phyloP scores from a whole-genome alignment of 2,888 invertebrate genomes.

The Clepsis dumicolana region DNA sequence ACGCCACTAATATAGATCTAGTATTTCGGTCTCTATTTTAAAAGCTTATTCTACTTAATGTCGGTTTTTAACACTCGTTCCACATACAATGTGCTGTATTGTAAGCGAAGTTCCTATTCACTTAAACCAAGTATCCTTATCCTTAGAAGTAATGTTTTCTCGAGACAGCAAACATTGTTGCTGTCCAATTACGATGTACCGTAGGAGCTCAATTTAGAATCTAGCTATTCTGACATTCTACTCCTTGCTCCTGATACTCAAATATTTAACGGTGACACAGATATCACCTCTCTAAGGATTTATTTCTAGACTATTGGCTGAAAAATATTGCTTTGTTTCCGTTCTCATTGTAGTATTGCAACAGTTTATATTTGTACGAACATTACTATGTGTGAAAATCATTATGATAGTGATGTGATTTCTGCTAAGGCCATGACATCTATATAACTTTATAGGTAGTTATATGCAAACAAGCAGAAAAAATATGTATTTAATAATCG shows the following conservation, averaged over 20 bases:
- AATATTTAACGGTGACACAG: slow-evolving; percentile 32
- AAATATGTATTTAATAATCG: no score
- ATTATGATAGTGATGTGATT: no score
- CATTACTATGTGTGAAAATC: no score
- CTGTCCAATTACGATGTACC: slow-evolving; percentile 65
- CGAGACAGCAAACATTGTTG: slow-evolving; percentile 55
- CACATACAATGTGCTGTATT: no score
- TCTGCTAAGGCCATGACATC: no score
- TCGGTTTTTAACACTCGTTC: no score
- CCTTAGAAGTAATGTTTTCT: slow-evolving; percentile 40
- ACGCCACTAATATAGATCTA: no score
- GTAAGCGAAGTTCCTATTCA: not conserved
- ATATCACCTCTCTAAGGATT: slow-evolving; percentile 15
- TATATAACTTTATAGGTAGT: no score
- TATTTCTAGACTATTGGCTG: not conserved
- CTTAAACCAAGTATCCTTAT: slow-evolving; percentile 15
- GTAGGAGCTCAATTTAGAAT: slow-evolving; percentile 64
- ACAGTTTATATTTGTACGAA: not conserved
- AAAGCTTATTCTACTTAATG: no score
- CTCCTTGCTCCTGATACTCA: slow-evolving; percentile 19
- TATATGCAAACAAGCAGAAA: no score
- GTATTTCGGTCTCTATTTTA: no score
- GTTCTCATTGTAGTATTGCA: not conserved
- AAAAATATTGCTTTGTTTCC: not conserved
- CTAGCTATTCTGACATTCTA: slow-evolving; percentile 51